phyloP scores from a whole-genome alignment of 2,113 vertebrate species.

The Macquaria australasica region DNA sequence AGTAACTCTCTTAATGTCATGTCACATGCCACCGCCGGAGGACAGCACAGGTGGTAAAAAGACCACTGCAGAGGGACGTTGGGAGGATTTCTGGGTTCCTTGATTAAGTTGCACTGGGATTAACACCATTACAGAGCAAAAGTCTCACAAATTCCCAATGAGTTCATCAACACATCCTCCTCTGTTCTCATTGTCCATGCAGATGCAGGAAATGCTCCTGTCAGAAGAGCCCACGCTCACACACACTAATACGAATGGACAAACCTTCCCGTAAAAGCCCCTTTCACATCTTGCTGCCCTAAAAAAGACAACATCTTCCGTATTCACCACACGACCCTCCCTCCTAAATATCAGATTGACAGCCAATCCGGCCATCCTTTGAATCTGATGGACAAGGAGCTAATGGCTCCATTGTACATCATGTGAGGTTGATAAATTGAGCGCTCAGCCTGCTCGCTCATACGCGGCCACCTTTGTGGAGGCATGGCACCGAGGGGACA shows the following conservation, averaged over 20 bases:
- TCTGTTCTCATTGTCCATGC: slow-evolving; percentile 7
- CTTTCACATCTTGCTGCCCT: slow-evolving; percentile 52
- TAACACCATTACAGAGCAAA: not conserved
- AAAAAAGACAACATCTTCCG: slow-evolving; percentile 59
- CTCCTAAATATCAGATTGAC: slow-evolving; percentile 71
- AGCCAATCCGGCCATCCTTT: slow-evolving; percentile 52
- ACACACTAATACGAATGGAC: slow-evolving; percentile 30
- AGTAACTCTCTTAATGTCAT: not conserved
- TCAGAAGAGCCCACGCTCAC: slow-evolving; percentile 16
- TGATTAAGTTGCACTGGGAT: slow-evolving; percentile 8
- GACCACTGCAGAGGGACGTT: not conserved
- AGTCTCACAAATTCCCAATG: not conserved
- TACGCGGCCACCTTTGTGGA: slow-evolving; percentile 56
- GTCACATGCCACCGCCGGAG: not conserved
- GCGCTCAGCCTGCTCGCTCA: slow-evolving; percentile 13
- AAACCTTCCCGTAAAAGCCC: slow-evolving; percentile 42
- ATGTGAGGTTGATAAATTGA: slow-evolving; percentile 80
- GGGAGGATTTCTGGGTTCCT: not conserved
- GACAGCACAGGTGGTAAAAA: not conserved
- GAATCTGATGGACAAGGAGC: slow-evolving; percentile 62
- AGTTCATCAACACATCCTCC: slow-evolving; percentile 13
- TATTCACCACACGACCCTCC: slow-evolving; percentile 74
- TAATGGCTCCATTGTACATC: slow-evolving; percentile 69
- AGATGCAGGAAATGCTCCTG: not conserved
- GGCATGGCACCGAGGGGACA: slow-evolving; percentile 12